Evolutionary conservation across 92 coral and sea anemone species (phyloP).

Genomic region (Muricea muricata): DNA sequence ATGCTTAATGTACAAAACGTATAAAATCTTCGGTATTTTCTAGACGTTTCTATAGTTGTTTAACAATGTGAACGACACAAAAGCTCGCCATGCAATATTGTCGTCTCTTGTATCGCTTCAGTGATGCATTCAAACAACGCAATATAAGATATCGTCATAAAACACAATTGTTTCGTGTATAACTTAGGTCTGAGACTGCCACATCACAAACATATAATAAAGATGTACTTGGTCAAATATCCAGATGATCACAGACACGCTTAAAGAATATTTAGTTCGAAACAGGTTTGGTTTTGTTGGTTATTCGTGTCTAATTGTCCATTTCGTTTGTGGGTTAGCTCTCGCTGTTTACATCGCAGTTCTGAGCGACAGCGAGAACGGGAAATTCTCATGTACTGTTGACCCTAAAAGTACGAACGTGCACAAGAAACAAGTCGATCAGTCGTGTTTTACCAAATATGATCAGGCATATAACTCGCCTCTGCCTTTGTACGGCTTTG

Average conservation of each 20-base stretch:
- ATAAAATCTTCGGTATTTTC: too few species aligned
- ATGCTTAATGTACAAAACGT: too few species aligned
- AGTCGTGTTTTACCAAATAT: conserved; percentile 51
- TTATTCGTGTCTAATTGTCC: neutral
- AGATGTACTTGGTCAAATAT: too few species aligned
- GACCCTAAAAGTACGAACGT: neutral
- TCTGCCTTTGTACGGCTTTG: conserved; percentile 45
- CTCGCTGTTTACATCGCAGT: neutral
- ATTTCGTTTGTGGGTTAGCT: neutral
- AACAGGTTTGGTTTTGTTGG: neutral
- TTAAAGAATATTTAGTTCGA: neutral
- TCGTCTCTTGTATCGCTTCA: too few species aligned
- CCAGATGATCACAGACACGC: neutral
- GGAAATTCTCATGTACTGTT: neutral
- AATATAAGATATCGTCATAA: too few species aligned
- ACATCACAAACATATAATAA: too few species aligned
- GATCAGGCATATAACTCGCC: conserved; percentile 59
- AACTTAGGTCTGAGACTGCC: too few species aligned
- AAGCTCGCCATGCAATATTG: too few species aligned
- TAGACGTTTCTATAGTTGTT: too few species aligned
- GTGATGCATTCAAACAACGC: too few species aligned
- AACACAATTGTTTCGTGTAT: too few species aligned
- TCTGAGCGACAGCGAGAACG: neutral
- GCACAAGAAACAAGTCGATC: conserved; percentile 22
- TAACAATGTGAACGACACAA: too few species aligned